A percentile compares a stretch with the other conserved stretches of the same genome.
These are phyloP conservation scores for Sipha maydis DNA, from an alignment of 2,888 invertebrate genomes.

Conservation along the genomic window DNA sequence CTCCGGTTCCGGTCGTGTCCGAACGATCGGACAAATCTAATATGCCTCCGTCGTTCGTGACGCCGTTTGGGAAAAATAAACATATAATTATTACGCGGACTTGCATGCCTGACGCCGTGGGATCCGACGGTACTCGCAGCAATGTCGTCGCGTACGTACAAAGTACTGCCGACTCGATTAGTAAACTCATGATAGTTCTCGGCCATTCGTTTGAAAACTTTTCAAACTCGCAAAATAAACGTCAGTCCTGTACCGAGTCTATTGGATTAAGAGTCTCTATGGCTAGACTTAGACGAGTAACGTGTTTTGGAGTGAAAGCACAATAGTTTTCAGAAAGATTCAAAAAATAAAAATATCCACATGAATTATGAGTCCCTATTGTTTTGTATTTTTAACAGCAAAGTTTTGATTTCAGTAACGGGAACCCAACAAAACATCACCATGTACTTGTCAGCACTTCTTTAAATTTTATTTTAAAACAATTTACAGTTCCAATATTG, in stretches of 20 bases:
- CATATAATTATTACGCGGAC: background rate
- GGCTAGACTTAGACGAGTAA: background rate
- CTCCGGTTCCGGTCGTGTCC: background rate
- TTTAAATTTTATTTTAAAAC: too few relatives aligned
- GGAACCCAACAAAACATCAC: too few relatives aligned
- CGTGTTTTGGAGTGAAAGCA: background rate
- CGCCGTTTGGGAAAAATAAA: background rate
- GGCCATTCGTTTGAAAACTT: background rate
- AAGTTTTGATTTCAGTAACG: too few relatives aligned
- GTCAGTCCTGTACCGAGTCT: background rate
- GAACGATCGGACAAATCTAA: constrained; percentile 4
- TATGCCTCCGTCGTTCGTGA: background rate
- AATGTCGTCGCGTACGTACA: background rate
- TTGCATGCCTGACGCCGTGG: background rate
- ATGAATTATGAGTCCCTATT: too few relatives aligned
- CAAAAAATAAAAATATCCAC: too few relatives aligned
- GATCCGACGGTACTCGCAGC: background rate
- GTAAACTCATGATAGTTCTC: background rate
- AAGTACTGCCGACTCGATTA: background rate
- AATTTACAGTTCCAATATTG: too few relatives aligned
- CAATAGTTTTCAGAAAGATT: too few relatives aligned
- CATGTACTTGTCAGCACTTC: too few relatives aligned
- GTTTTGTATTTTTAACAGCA: too few relatives aligned
- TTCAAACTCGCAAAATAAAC: background rate
- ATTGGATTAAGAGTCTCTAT: background rate